A percentile compares a stretch with the other conserved stretches of the same genome.
These are phyloP conservation scores for Trissoscelio sp. DNA, from an alignment of 2,888 invertebrate species.

Conservation along the genomic window DNA sequence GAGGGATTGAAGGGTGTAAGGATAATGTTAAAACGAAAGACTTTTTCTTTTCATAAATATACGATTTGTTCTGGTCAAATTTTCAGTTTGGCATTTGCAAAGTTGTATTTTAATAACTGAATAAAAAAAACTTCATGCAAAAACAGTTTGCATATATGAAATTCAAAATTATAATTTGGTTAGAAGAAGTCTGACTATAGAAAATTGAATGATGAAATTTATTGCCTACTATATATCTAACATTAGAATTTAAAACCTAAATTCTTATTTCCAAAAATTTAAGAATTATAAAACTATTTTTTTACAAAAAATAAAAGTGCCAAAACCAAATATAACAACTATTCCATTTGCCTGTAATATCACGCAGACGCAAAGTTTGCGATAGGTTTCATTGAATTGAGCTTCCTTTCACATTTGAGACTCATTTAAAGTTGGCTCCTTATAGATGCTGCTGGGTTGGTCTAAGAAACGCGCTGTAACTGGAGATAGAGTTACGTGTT, in stretches of 20 bases:
- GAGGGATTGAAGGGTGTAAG: constrained; percentile 36
- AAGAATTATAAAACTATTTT: background rate
- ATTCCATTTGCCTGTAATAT: constrained; percentile 6
- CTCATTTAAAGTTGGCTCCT: constrained; percentile 60
- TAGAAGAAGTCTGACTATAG: too few relatives aligned
- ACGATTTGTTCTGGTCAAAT: constrained; percentile 14
- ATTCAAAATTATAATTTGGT: too few relatives aligned
- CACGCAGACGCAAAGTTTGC: constrained; percentile 29
- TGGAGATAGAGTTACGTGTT: constrained; percentile 67
- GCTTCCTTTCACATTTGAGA: constrained; percentile 62
- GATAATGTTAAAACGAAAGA: constrained; percentile 23
- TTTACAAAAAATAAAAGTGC: background rate
- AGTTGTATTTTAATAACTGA: too few relatives aligned
- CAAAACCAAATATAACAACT: background rate
- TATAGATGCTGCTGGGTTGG: constrained; percentile 30
- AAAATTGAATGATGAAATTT: too few relatives aligned
- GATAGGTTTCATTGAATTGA: constrained; percentile 55
- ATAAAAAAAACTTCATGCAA: too few relatives aligned
- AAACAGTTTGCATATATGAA: too few relatives aligned
- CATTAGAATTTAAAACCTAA: too few relatives aligned
- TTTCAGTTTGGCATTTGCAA: too few relatives aligned
- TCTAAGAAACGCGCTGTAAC: constrained; percentile 62
- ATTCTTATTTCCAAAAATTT: too few relatives aligned
- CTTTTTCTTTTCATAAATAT: constrained; percentile 28
- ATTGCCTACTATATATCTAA: too few relatives aligned